phyloP scores from a whole-genome alignment of 2,888 invertebrate genomes.

The Phorcus lineatus region DNA sequence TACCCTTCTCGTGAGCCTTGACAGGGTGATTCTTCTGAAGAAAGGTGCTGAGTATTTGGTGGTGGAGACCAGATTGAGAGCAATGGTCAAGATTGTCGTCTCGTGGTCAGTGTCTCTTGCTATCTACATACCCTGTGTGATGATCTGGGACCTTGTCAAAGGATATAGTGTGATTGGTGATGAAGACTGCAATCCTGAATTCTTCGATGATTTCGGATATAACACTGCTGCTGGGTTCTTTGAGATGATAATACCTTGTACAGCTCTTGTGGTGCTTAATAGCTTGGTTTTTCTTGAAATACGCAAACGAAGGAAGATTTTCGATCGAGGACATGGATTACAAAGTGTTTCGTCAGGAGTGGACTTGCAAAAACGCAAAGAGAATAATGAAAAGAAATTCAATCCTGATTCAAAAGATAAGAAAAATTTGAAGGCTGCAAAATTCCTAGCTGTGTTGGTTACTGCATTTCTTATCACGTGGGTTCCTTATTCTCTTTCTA shows the following conservation, averaged over 20 bases:
- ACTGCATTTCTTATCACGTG: neutral
- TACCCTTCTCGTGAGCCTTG: constrained; percentile 34
- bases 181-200: constrained; percentile 39
- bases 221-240: constrained; percentile 25
- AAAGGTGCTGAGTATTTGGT: constrained; percentile 28
- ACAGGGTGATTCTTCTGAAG: constrained; percentile 29
- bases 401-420: neutral
- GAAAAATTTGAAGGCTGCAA: neutral
- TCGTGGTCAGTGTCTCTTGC: constrained; percentile 30
- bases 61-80: constrained; percentile 14
- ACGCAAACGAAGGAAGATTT: neutral
- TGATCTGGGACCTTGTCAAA: constrained; percentile 18
- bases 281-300: neutral
- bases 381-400: no score
- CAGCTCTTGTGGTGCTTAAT: constrained; percentile 24
- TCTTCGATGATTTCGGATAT: constrained; percentile 30
- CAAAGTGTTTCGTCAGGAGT: neutral
- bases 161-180: constrained; percentile 30
- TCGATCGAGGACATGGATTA: neutral
- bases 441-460: neutral
- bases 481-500: neutral
- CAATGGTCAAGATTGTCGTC: constrained; percentile 10
- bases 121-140: constrained; percentile 32
- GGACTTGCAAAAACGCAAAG: neutral
- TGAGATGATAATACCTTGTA: constrained; percentile 33